phyloP scores from a whole-genome alignment of 2,113 vertebrate species.

The Sakesphorus luctuosus region DNA sequence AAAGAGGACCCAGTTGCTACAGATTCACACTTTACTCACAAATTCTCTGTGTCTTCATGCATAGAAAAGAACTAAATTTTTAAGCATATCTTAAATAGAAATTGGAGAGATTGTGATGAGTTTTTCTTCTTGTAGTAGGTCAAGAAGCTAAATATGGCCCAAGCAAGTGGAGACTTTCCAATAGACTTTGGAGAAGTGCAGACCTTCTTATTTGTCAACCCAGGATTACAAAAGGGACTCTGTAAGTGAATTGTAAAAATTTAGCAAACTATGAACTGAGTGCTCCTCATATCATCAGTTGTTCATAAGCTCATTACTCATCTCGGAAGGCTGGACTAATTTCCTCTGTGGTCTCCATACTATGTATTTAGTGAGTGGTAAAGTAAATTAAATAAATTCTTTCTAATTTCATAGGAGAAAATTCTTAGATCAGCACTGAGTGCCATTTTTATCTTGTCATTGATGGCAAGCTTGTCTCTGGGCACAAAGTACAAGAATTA shows the following conservation, averaged over 20 bases:
- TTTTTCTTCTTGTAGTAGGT: neutral
- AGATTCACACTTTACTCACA: neutral
- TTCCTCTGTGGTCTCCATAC: neutral
- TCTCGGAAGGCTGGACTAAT: neutral
- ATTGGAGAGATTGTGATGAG: neutral
- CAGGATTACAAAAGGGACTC: neutral
- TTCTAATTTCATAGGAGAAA: neutral
- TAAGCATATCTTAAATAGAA: neutral
- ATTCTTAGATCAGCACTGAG: neutral
- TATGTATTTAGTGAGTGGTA: neutral
- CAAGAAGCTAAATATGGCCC: neutral
- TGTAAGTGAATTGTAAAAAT: neutral
- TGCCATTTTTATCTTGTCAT: neutral
- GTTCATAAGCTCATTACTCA: neutral
- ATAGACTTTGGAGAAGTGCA: neutral
- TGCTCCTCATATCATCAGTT: neutral
- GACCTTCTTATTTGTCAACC: neutral
- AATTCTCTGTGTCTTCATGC: neutral
- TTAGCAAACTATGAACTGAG: neutral
- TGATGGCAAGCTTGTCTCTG: neutral
- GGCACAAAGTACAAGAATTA: neutral
- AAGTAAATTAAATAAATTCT: neutral
- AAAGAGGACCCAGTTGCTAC: neutral
- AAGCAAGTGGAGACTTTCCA: neutral
- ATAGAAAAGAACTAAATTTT: neutral